A percentile compares a stretch with the other conserved stretches of the same genome.
Conservation (phyloP, 2,888 invertebrate genomes). For the Andrena minutula region DNA sequence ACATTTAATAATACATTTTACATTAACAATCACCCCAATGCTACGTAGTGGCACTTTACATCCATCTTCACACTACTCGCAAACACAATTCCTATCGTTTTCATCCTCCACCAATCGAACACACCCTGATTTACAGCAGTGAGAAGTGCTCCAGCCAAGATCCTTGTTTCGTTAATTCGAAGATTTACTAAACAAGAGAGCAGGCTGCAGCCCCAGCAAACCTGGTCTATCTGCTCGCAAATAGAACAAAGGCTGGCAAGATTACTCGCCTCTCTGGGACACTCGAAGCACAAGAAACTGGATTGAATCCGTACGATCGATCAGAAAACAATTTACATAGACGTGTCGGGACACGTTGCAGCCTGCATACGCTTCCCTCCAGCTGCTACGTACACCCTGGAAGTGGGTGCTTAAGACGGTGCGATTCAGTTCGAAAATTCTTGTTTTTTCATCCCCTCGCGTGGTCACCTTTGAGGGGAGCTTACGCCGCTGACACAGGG, state of each 20-base stretch:
- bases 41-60: no score
- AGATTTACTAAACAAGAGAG: constrained; percentile 7
- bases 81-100: background rate
- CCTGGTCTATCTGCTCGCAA: background rate
- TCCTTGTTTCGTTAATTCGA: constrained; percentile 2
- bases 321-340: constrained; percentile 69
- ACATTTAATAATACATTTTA: no score
- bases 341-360: constrained; percentile 34
- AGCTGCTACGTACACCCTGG: constrained; percentile 50
- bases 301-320: constrained; percentile 64
- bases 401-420: constrained; percentile 62
- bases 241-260: constrained; percentile 31
- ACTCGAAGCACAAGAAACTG: constrained; percentile 33
- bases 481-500: constrained; percentile 19
- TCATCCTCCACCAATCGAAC: background rate
- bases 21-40: no score
- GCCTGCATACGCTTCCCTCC: constrained; percentile 4
- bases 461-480: constrained; percentile 55
- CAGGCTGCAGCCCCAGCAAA: background rate
- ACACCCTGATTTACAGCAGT: background rate
- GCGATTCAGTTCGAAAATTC: constrained; percentile 38
- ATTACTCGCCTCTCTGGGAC: constrained; percentile 40
- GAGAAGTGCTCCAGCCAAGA: background rate
- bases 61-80: no score
- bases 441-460: constrained; percentile 30